Evolutionary conservation across 2,888 invertebrate species (phyloP).

Genomic region (Neoitamus cyanurus): DNA sequence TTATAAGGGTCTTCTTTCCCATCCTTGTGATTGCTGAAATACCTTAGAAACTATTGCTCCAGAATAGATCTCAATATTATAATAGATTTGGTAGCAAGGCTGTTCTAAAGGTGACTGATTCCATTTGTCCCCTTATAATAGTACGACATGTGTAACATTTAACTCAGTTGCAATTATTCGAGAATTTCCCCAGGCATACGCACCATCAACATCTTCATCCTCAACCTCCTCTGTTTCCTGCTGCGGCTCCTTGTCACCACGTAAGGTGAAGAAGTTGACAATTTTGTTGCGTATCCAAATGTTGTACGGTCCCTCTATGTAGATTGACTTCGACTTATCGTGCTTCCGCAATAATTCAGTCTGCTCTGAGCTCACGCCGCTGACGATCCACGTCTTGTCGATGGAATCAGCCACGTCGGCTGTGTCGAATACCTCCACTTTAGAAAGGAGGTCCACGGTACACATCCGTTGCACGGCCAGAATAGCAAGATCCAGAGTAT

Average conservation of each 20-base stretch:
- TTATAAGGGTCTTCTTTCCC: too few relatives aligned
- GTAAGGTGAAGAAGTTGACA: slow-evolving; percentile 85
- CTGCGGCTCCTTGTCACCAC: slow-evolving; percentile 73
- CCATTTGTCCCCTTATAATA: too few relatives aligned
- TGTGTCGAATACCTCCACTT: slow-evolving; percentile 75
- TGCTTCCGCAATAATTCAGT: slow-evolving; percentile 76
- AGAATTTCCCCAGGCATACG: too few relatives aligned
- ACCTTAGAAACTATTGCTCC: too few relatives aligned
- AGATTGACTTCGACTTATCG: slow-evolving; percentile 73
- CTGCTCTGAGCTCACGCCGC: slow-evolving; percentile 84
- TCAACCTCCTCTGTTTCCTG: slow-evolving; percentile 66
- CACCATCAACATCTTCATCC: slow-evolving; percentile 76
- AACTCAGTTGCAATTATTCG: too few relatives aligned
- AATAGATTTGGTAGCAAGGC: too few relatives aligned
- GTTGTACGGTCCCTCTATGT: slow-evolving; percentile 85
- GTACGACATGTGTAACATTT: too few relatives aligned
- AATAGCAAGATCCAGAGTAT: slow-evolving; percentile 81
- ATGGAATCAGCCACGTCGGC: slow-evolving; percentile 77
- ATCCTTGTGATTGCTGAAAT: too few relatives aligned
- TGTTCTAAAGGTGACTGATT: too few relatives aligned
- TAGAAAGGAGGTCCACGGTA: slow-evolving; percentile 80
- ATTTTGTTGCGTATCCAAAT: slow-evolving; percentile 81
- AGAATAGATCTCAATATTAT: too few relatives aligned
- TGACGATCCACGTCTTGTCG: slow-evolving; percentile 93
- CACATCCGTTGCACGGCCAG: slow-evolving; percentile 86